Percentiles rank a stretch among this genome's conserved stretches.
These are phyloP conservation scores for Anguilla japonica DNA, from an alignment of 2,113 vertebrate species.

Conservation along the genomic window DNA sequence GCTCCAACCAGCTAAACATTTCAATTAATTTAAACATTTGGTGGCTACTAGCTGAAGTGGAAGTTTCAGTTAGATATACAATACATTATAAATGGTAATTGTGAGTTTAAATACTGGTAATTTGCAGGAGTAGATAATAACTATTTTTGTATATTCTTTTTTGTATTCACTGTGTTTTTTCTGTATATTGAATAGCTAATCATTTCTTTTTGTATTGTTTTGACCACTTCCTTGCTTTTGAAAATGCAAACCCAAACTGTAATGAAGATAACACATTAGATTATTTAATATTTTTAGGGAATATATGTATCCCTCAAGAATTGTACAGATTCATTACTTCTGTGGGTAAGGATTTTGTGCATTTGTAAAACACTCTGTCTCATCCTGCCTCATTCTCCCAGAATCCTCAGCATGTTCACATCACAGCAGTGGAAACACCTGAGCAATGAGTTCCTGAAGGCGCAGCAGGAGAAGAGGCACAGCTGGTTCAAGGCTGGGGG, in stretches of 20 bases:
- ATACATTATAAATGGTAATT: not conserved
- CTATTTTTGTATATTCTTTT: not conserved
- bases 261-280: too few relatives aligned
- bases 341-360: not conserved
- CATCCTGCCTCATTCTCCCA: constrained; percentile 45
- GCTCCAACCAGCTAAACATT: too few relatives aligned
- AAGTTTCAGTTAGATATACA: too few relatives aligned
- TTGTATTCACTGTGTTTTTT: not conserved
- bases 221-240: too few relatives aligned
- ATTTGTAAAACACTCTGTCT: not conserved
- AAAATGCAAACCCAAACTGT: too few relatives aligned
- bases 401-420: constrained; percentile 95
- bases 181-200: too few relatives aligned
- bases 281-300: too few relatives aligned
- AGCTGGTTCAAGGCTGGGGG: constrained; percentile 98
- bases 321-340: too few relatives aligned
- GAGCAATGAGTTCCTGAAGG: constrained; percentile 97
- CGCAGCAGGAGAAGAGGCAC: constrained; percentile 96
- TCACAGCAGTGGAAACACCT: constrained; percentile 99
- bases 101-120: not conserved
- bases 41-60: too few relatives aligned
- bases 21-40: too few relatives aligned
- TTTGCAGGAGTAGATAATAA: not conserved
- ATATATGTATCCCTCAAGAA: too few relatives aligned
- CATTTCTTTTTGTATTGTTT: too few relatives aligned